A percentile compares a stretch with the other conserved stretches of the same genome.
Evolutionary conservation across 2,113 vertebrate species (phyloP).

Genomic region (Pterocles gutturalis): DNA sequence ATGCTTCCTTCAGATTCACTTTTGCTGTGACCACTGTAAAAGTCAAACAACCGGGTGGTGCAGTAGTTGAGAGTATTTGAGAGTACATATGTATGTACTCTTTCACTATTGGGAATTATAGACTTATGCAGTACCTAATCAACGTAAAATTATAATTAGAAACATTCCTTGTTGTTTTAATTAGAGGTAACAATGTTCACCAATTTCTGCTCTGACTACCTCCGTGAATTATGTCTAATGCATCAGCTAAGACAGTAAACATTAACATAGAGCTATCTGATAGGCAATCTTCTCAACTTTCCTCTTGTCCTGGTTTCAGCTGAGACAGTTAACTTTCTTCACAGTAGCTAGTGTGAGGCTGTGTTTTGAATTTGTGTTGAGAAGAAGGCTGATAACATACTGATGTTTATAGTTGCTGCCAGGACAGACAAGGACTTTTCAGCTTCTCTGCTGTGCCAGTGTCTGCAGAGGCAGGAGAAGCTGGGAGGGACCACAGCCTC

Average conservation of each 20-base stretch:
- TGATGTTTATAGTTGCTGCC: too few relatives aligned
- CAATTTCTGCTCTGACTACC: neutral
- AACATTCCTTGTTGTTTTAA: neutral
- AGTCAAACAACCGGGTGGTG: neutral
- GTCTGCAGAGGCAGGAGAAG: too few relatives aligned
- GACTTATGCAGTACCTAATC: neutral
- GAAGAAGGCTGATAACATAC: too few relatives aligned
- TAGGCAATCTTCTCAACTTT: neutral
- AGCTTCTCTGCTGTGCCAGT: too few relatives aligned
- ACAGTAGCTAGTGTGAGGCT: too few relatives aligned
- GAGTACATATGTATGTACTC: neutral
- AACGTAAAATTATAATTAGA: neutral
- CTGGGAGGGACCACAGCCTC: too few relatives aligned
- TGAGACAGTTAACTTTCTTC: too few relatives aligned
- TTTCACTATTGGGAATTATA: neutral
- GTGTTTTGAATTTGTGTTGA: too few relatives aligned
- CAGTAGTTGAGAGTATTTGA: neutral
- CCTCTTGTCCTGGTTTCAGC: neutral
- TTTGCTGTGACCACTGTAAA: neutral
- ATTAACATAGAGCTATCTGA: neutral
- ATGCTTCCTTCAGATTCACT: neutral
- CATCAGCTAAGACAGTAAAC: neutral
- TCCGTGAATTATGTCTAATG: neutral
- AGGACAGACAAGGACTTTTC: too few relatives aligned
- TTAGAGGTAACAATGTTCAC: neutral